A percentile compares a stretch with the other conserved stretches of the same genome.
phyloP scores from a whole-genome alignment of 2,113 vertebrate species.

The Bungarus multicinctus region DNA sequence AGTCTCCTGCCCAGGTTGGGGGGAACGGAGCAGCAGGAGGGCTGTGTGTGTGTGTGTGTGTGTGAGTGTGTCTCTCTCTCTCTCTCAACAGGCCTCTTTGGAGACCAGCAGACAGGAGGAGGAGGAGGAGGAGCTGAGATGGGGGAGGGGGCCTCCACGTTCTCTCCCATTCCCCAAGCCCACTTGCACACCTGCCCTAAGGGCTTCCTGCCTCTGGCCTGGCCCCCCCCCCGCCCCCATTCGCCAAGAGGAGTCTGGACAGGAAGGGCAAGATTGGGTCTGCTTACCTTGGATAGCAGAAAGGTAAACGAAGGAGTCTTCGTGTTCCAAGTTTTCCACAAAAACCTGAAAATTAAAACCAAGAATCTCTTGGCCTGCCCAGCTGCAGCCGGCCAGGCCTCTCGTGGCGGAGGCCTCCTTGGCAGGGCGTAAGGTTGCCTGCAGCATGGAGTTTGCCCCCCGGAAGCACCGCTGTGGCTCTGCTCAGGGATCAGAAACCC shows the following conservation, averaged over 20 bases:
- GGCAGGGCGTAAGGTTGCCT: no score
- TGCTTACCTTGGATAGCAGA: conserved; percentile 96
- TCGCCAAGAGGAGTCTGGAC: background rate
- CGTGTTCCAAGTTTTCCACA: conserved; percentile 88
- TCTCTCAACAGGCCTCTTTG: background rate
- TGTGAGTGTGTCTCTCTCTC: no score
- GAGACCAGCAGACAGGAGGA: no score
- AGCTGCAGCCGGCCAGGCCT: background rate
- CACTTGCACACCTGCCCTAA: background rate
- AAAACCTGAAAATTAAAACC: conserved; percentile 78
- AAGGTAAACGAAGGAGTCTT: conserved; percentile 92
- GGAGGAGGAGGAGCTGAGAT: background rate
- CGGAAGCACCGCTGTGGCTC: background rate
- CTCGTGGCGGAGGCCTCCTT: background rate
- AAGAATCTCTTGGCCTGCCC: background rate
- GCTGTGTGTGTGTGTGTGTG: background rate
- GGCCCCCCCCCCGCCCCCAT: background rate
- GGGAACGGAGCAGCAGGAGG: background rate
- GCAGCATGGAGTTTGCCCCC: background rate
- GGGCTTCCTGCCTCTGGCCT: background rate
- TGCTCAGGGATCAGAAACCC: background rate
- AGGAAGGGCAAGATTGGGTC: rapidly evolving
- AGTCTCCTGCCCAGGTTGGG: background rate
- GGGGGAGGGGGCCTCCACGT: rapidly evolving
- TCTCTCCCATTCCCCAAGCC: background rate